Evolutionary conservation across 2,797 vertebrate genomes (phyloP).

Genomic region (Harpagifer antarcticus): DNA sequence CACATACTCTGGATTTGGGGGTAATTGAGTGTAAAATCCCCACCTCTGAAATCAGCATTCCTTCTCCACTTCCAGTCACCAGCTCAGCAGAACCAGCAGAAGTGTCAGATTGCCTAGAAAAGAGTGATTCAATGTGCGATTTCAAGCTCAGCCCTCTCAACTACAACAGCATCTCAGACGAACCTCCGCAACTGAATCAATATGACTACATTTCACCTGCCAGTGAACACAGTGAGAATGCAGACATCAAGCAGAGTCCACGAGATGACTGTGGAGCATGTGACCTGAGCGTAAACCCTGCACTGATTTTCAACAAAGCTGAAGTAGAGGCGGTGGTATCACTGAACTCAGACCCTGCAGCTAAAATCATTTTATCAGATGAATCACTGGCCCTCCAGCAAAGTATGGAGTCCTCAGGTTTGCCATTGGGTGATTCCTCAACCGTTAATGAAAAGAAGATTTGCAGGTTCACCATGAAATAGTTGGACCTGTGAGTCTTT

Average conservation of each 20-base stretch:
- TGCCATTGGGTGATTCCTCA: conserved; percentile 51
- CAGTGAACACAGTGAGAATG: conserved; percentile 65
- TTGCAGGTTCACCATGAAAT: conserved; percentile 64
- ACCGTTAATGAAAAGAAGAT: conserved; percentile 52
- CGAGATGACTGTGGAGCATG: conserved; percentile 68
- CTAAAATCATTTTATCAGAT: conserved; percentile 61
- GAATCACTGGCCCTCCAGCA: conserved; percentile 64
- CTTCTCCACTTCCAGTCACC: conserved; percentile 59
- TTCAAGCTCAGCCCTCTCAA: conserved; percentile 84
- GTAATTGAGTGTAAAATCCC: conserved; percentile 69
- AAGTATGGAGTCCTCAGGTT: conserved; percentile 44
- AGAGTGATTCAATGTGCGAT: conserved; percentile 70
- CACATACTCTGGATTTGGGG: conserved; percentile 70
- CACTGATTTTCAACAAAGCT: conserved; percentile 73
- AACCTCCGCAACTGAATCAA: conserved; percentile 76
- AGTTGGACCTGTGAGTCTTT: conserved; percentile 66
- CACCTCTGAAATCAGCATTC: conserved; percentile 56
- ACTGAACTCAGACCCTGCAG: conserved; percentile 56
- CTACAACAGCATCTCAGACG: conserved; percentile 78
- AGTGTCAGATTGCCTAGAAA: conserved; percentile 52
- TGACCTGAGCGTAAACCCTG: conserved; percentile 68
- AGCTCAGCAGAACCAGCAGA: conserved; percentile 59
- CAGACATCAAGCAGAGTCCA: conserved; percentile 63
- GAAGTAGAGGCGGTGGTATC: conserved; percentile 41
- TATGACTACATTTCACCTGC: conserved; percentile 79